These are phyloP conservation scores for Drosophila subpulchrella DNA, from an alignment of 1,140 invertebrate genomes.

Conservation along the genomic window DNA sequence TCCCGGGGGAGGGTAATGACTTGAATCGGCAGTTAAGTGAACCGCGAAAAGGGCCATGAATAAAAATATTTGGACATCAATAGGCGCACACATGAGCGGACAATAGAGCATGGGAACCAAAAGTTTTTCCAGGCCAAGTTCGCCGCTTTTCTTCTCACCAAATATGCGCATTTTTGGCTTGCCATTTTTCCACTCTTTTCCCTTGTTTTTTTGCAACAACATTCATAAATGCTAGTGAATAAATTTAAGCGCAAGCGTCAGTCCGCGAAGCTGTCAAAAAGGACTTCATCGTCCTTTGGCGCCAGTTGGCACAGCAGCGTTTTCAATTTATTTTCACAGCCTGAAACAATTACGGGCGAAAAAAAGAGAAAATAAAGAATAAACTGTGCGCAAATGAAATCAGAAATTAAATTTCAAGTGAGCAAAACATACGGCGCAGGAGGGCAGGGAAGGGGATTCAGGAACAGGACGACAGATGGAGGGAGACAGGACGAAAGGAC, in stretches of 20 bases:
- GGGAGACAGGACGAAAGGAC: slow-evolving; percentile 4
- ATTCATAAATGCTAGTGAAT: slow-evolving; percentile 49
- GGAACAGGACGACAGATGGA: slow-evolving; percentile 7
- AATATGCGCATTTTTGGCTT: slow-evolving; percentile 30
- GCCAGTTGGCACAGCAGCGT: slow-evolving; percentile 68
- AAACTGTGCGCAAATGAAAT: slow-evolving; percentile 78
- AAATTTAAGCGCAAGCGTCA: slow-evolving; percentile 71
- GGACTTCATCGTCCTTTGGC: slow-evolving; percentile 60
- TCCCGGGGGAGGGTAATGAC: slow-evolving; percentile 71
- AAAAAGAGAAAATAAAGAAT: slow-evolving; percentile 42
- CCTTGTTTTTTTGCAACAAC: neutral
- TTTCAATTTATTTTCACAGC: slow-evolving; percentile 82
- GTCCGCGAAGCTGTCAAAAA: slow-evolving; percentile 76
- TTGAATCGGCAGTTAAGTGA: slow-evolving; percentile 75
- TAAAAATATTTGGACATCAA: slow-evolving; percentile 83
- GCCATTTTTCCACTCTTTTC: neutral
- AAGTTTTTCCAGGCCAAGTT: slow-evolving; percentile 39
- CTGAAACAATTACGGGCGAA: slow-evolving; percentile 72
- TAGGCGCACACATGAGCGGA: slow-evolving; percentile 54
- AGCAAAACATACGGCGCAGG: slow-evolving; percentile 74
- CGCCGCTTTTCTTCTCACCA: slow-evolving; percentile 21
- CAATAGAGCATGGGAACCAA: slow-evolving; percentile 60
- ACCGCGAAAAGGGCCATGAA: slow-evolving; percentile 81
- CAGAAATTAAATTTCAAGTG: slow-evolving; percentile 81
- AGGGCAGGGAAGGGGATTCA: slow-evolving; percentile 5